Percentiles rank a stretch among this genome's conserved stretches.
phyloP scores from a whole-genome alignment of 2,113 vertebrate genomes.

The Vulpes ferrilata region DNA sequence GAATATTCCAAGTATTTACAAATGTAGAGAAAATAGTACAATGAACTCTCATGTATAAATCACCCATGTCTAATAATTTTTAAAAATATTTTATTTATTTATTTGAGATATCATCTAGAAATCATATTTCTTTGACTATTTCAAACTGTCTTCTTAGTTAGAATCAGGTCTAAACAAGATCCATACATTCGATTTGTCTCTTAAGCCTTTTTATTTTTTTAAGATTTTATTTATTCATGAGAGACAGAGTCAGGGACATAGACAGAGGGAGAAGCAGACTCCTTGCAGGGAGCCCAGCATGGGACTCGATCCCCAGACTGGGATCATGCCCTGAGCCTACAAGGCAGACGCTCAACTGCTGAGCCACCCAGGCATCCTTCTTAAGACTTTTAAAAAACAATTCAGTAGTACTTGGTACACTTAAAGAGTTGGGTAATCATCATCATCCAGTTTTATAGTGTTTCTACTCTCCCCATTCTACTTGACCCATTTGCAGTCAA shows the following conservation, averaged over 20 bases:
- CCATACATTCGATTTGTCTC: not conserved
- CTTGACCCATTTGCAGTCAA: not conserved
- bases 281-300: too few species aligned
- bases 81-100: not conserved
- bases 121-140: constrained; percentile 11
- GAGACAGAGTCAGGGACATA: too few species aligned
- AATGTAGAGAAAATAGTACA: not conserved
- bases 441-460: not conserved
- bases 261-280: too few species aligned
- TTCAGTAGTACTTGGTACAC: not conserved
- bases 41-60: not conserved
- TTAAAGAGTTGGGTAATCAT: not conserved
- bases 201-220: not conserved
- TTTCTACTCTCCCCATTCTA: not conserved
- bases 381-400: not conserved
- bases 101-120: not conserved
- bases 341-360: too few species aligned
- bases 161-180: not conserved
- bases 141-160: not conserved
- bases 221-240: too few species aligned
- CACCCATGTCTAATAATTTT: not conserved
- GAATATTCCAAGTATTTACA: not conserved
- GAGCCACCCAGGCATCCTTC: too few species aligned
- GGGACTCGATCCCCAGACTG: too few species aligned
- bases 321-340: too few species aligned